Evolutionary conservation across 2,888 invertebrate species (phyloP), one percentile per base, ranked within the genome.

Genomic region (Tryphoninae sp.): DNA sequence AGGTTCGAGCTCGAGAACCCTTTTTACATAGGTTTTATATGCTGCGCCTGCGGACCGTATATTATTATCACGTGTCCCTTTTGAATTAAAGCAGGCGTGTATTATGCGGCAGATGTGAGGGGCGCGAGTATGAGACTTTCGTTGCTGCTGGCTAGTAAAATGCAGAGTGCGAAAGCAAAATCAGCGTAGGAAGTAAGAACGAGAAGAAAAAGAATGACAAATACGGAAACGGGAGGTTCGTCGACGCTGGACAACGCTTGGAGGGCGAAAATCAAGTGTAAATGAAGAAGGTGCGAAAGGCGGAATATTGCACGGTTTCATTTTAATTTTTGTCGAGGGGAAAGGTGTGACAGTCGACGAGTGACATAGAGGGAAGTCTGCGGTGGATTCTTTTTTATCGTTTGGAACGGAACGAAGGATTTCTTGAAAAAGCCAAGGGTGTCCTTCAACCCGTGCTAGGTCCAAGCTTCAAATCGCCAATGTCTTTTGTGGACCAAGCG

Each of bases 31-130:
- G 73, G 68, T 73, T 67, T 68, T 73, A 73, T 72, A 68, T 49
- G 62, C 65, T 22, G 55, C 42, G 61, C 61, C 59, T 68, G 68
- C 78, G 55, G 62, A 58, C 40, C 72, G 72, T 77, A 72, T 72
- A 81, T 73, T 81, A 83, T 83, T 83, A 83, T 81, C 64, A 72
- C 79, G 78, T 73, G 76, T 81, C 68, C 55, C 76, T 83, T 83
- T 81, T 68, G 76, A 79, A 83, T 83, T 76, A 79, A 79, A 74
- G 73, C 81, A 72, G 68, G 67, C 83, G 71, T 78, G 74, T 72
- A 69, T 78, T 83, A 81, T 68, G 55, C 59, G 68, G 74, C 78
- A 65, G 68, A 58, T 58, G 64, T 45, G 45, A 58, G 16, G 42
- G 22, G 26, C 23, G 45, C 51, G 49, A 61, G 58, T 22, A 23